Percentiles rank a stretch among this genome's conserved stretches.
phyloP scores from a whole-genome alignment of 1,140 invertebrate genomes.

The Homarus americanus region DNA sequence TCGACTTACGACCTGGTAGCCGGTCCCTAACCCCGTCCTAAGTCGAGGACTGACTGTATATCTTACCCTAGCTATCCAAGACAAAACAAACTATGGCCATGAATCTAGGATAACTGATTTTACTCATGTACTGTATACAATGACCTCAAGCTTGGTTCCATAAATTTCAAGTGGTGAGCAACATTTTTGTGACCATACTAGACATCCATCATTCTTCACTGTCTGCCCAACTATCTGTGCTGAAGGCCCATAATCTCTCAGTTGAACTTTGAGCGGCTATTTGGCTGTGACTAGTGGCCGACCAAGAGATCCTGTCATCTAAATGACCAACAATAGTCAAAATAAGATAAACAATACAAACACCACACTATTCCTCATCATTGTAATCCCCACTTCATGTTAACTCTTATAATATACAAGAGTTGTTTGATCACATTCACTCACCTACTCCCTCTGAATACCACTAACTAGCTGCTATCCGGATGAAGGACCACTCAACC shows the following conservation, averaged over 20 bases:
- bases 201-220: background rate
- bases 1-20: no score
- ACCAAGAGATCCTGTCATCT: background rate
- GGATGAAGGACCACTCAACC: background rate
- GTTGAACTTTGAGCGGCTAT: background rate
- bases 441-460: background rate
- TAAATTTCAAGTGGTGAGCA: background rate
- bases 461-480: background rate
- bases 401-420: background rate
- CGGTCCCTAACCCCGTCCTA: no score
- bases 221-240: background rate
- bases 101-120: background rate
- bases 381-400: background rate
- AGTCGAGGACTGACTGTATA: no score
- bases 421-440: background rate
- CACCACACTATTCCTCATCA: background rate
- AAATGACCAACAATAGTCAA: background rate
- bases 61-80: background rate
- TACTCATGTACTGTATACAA: background rate
- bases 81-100: background rate
- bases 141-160: background rate
- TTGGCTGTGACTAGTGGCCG: conserved; percentile 22
- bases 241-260: background rate
- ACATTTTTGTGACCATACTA: background rate
- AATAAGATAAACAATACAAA: background rate